phyloP scores from a whole-genome alignment of 2,888 invertebrate species.

The Apoda limacodes region DNA sequence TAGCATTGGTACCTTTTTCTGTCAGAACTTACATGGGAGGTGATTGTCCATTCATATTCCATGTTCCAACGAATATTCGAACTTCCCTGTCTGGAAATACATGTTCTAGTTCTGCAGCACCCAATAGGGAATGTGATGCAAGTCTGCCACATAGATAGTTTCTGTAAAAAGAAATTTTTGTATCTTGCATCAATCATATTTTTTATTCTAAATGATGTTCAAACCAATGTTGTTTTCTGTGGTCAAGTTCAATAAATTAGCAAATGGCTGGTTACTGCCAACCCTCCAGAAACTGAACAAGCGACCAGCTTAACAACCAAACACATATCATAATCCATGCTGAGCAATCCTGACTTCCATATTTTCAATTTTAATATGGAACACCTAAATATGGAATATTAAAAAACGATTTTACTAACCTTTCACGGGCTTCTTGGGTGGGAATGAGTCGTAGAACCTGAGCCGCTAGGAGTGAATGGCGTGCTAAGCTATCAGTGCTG shows the following conservation, averaged over 20 bases:
- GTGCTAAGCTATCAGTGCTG: constrained; percentile 76
- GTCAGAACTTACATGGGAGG: constrained; percentile 76
- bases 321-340: too few species aligned
- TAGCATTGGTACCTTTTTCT: too few species aligned
- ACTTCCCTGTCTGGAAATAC: constrained; percentile 88
- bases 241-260: too few species aligned
- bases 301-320: too few species aligned
- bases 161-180: too few species aligned
- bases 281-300: too few species aligned
- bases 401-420: constrained; percentile 44
- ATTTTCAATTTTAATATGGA: constrained; percentile 1
- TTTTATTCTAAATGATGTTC: too few species aligned
- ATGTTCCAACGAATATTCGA: constrained; percentile 90
- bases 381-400: constrained; percentile 2
- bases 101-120: constrained; percentile 86
- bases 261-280: too few species aligned
- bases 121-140: constrained; percentile 84
- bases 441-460: constrained; percentile 86
- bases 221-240: too few species aligned
- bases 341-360: too few species aligned
- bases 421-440: constrained; percentile 83
- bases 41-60: constrained; percentile 96
- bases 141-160: constrained; percentile 85
- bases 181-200: too few species aligned
- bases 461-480: constrained; percentile 81